Conservation (phyloP, 1,140 invertebrate genomes). For the Spodoptera frugiperda region DNA sequence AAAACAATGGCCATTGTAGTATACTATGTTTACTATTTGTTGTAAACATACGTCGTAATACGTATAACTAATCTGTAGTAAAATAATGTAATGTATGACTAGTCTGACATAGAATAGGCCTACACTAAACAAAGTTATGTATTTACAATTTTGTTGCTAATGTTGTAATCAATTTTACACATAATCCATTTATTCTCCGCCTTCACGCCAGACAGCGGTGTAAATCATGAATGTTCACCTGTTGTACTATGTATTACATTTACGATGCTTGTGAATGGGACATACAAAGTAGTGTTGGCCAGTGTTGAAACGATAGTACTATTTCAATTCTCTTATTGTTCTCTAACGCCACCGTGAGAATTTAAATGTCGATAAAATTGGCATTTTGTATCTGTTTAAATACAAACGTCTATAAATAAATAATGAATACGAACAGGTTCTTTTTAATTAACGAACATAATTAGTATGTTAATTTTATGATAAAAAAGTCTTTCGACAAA, state of each 20-base stretch:
- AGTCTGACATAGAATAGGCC: not conserved
- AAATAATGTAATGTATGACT: too few relatives aligned
- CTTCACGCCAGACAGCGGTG: constrained; percentile 19
- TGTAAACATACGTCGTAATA: too few relatives aligned
- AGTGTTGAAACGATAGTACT: constrained; percentile 14
- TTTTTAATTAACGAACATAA: too few relatives aligned
- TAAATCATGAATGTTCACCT: constrained; percentile 41
- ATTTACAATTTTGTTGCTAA: constrained; percentile 24
- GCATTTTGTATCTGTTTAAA: not conserved
- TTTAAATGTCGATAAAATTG: constrained; percentile 5
- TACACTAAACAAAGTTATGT: constrained; percentile 12
- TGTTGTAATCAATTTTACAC: constrained; percentile 35
- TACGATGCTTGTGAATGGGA: constrained; percentile 36
- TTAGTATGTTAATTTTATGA: too few relatives aligned
- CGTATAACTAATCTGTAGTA: too few relatives aligned
- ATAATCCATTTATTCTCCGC: constrained; percentile 37
- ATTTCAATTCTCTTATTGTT: not conserved
- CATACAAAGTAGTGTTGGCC: constrained; percentile 24
- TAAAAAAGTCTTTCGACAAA: too few relatives aligned
- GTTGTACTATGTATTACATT: constrained; percentile 39
- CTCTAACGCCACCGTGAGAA: constrained; percentile 20
- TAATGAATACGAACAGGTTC: too few relatives aligned
- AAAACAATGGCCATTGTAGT: too few relatives aligned
- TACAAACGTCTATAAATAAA: too few relatives aligned
- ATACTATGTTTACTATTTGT: too few relatives aligned